phyloP scores from a whole-genome alignment of 2,888 invertebrate species.

The Lamellibrachia columna region DNA sequence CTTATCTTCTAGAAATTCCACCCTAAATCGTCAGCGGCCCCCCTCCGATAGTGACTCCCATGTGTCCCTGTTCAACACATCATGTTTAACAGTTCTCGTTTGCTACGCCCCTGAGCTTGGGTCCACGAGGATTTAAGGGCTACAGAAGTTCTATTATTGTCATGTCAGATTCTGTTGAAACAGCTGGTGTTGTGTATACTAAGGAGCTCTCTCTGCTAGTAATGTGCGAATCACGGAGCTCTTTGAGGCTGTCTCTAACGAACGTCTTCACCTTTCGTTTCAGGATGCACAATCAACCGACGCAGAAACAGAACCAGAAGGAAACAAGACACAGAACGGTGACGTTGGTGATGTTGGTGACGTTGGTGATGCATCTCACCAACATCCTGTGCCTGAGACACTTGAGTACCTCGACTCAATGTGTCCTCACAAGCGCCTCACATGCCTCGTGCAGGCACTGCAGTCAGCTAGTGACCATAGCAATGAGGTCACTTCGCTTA shows the following conservation, averaged over 20 bases:
- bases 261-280: background rate
- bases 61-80: no score
- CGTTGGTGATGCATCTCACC: background rate
- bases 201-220: background rate
- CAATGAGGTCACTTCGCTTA: background rate
- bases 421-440: background rate
- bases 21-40: no score
- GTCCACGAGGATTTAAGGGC: background rate
- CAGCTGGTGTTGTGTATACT: background rate
- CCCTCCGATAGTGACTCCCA: no score
- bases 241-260: background rate
- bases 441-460: background rate
- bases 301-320: background rate
- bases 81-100: no score
- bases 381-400: background rate
- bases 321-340: background rate
- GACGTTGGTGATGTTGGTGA: background rate
- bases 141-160: background rate
- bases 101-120: no score
- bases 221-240: no score
- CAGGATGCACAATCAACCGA: background rate
- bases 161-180: background rate
- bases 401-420: background rate
- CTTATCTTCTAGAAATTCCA: no score
- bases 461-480: background rate